Evolutionary conservation across 2,113 vertebrate species (phyloP), one percentile per base, ranked within the genome.

Genomic region (Pyxicephalus adspersus): DNA sequence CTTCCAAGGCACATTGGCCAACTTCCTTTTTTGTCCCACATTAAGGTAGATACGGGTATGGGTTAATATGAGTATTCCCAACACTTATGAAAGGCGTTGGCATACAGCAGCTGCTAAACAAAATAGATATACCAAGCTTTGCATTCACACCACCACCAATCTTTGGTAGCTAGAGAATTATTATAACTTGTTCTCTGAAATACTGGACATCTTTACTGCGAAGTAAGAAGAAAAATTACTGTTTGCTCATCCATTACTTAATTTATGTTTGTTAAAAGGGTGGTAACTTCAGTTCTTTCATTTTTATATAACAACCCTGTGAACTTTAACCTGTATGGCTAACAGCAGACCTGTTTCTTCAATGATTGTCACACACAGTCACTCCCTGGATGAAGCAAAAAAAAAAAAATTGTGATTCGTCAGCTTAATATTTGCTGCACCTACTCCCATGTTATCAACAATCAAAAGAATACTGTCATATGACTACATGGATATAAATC

Each of bases 361-460:
- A 26, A 22, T 4, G 67, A 23, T 19, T 26, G 67, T 70, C 67
- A 70, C 22, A 7, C 13, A 51, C 16, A 50, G 66, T 70, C 45
- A 70, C 66, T 70, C 66, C 50, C 23, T n/a, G 26, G 52, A 22
- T 18, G 18, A 23, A 52, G 67, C 67, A 70, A 18, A 52, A 52
- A 45, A 8, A 45, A 70, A 18, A 52, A 52, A 45, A 8, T 13
- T 45, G 38, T 45, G 38, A 45, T 9, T 45, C 8, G 67, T 52
- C 18, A 52, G 45, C 25, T 6, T 52, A 16, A 26, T 52, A 26
- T 52, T 52, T 70, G 5, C 31, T 23, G 9, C 23, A 23, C n/a
- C 38, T 18, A 13, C 66, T 68, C 8, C 16, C 16, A 70, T 52
- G 52, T 28, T 52, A 22, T 70, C 5, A 52, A 19, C 50, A 70